These are phyloP conservation scores for Drosophila hydei DNA, from an alignment of 1,140 invertebrate genomes.

Conservation along the genomic window DNA sequence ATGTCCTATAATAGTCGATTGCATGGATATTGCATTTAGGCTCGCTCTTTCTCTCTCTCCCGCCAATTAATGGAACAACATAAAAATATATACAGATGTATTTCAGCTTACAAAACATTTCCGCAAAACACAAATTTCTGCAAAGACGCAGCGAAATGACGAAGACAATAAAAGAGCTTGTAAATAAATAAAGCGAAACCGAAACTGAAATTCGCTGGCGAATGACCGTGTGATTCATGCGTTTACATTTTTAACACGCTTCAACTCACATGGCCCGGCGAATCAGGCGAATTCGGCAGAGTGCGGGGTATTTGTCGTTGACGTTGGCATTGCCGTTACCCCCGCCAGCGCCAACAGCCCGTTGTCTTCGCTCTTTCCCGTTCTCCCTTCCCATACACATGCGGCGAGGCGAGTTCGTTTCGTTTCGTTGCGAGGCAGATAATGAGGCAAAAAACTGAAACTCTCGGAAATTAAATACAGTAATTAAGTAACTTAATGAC, in stretches of 20 bases:
- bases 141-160: constrained; percentile 47
- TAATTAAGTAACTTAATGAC: constrained; percentile 82
- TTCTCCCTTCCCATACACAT: too few species aligned
- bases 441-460: constrained; percentile 61
- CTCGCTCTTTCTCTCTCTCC: constrained; percentile 4
- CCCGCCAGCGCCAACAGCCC: constrained; percentile 3
- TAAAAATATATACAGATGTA: constrained; percentile 36
- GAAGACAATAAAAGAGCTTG: constrained; percentile 31
- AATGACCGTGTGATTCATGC: constrained; percentile 74
- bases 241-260: constrained; percentile 66
- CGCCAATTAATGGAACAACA: constrained; percentile 68
- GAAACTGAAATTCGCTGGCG: constrained; percentile 58
- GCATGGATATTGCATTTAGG: constrained; percentile 14
- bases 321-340: neutral
- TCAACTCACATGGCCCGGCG: constrained; percentile 60
- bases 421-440: constrained; percentile 50
- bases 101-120: constrained; percentile 56
- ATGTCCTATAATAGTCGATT: constrained; percentile 9
- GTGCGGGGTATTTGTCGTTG: constrained; percentile 15
- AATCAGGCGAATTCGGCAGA: constrained; percentile 11
- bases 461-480: constrained; percentile 78
- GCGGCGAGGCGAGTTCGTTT: constrained; percentile 25
- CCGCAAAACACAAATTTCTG: constrained; percentile 59
- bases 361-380: constrained; percentile 7
- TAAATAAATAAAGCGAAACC: constrained; percentile 53